Base-by-base conservation (phyloP, 2,113 vertebrate genomes). In the Dipodomys spectabilis region DNA sequence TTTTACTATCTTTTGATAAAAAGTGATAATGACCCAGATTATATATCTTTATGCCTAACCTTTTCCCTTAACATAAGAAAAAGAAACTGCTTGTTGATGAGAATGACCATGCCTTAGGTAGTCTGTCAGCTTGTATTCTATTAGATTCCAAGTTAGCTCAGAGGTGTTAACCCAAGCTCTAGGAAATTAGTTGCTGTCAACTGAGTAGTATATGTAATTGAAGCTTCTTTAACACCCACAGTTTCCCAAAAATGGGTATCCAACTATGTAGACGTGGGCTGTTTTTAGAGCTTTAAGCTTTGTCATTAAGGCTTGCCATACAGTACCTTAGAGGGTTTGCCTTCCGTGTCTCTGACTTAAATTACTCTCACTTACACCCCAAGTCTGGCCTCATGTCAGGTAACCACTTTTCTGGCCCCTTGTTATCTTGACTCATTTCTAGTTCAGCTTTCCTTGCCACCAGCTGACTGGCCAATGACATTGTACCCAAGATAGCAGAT, bases 211-310 rank as follows among this genome's bases (percentile, higher is more conserved):
- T 92, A 72, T 45, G 12, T 12, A 32, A 78, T 1, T 23, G 60
- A 78, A 83, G 57, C 9, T 77, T 72, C 44, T 82, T 30, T 62
- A 83, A 45, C 23, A n/a, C 49, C 44, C 15, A 82, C 19, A 27
- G 32, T 86, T 92, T 92, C 25, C 60, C 68, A 0, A 16, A 85
- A 84, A 74, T 23, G 22, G 7, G 1, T 62, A 73, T 86, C 30
- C n/a, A 75, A 10, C 49, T 64, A 15, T 28, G 13, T 53, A 86
- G 67, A 68, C 32, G 53, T 77, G 57, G 60, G 35, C 20, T 94
- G 22, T 90, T 73, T 92, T 89, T 44, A 93, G 67, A 60, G 72
- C 65, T 32, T 88, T 67, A 49, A 45, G 49, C 11, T 74, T 89
- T 77, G 67, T 88, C 32, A 22, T 44, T 82, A 62, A 53, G 83